phyloP scores from a whole-genome alignment of 1,140 invertebrate genomes.

The Muscidifurax raptorellus region DNA sequence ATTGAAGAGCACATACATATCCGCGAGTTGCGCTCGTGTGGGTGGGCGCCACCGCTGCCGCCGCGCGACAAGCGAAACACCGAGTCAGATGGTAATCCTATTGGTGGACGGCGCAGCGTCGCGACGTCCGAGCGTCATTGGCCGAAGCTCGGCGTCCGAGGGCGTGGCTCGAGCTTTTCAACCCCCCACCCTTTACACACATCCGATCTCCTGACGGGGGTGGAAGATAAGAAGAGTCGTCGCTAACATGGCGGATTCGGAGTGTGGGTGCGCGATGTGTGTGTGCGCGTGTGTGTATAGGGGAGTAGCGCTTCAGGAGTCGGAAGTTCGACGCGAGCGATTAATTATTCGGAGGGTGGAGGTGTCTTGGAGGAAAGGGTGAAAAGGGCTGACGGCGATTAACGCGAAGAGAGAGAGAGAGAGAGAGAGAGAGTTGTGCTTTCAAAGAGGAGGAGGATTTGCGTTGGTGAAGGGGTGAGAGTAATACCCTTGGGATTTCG shows the following conservation, averaged over 20 bases:
- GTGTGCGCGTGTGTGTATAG: background rate
- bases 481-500: too few relatives aligned
- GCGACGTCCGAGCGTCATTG: constrained; percentile 71
- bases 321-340: constrained; percentile 63
- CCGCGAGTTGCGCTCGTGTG: background rate
- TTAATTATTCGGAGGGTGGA: constrained; percentile 60
- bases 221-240: constrained; percentile 60
- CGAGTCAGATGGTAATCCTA: constrained; percentile 77
- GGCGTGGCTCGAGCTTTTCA: constrained; percentile 65
- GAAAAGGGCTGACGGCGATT: constrained; percentile 33
- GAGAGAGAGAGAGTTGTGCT: constrained; percentile 37
- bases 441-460: too few relatives aligned
- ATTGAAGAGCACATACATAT: background rate
- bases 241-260: constrained; percentile 54
- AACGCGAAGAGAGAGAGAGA: constrained; percentile 10
- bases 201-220: constrained; percentile 42
- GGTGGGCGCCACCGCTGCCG: background rate
- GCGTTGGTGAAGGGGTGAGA: too few relatives aligned
- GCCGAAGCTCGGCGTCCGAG: constrained; percentile 58
- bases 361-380: constrained; percentile 14
- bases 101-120: constrained; percentile 73
- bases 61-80: constrained; percentile 72
- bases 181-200: constrained; percentile 12
- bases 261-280: background rate
- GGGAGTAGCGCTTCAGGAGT: constrained; percentile 62